Percentiles rank a stretch among this genome's conserved stretches.
Evolutionary conservation across 2,113 vertebrate species (phyloP).

Genomic region (Lepidiolamprologus cunningtoni): DNA sequence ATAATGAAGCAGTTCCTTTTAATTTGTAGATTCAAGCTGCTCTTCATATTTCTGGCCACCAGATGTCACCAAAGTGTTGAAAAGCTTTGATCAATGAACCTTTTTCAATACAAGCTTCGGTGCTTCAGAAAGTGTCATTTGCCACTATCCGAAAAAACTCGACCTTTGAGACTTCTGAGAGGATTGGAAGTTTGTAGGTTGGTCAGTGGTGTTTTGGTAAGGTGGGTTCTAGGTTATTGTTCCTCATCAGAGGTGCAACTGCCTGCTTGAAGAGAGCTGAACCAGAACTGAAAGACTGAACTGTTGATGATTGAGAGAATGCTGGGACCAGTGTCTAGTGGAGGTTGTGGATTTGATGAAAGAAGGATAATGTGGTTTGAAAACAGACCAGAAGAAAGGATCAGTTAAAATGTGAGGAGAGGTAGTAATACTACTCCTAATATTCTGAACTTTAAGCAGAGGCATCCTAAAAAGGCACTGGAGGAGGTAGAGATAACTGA

Average conservation of each 20-base stretch:
- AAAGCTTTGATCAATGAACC: background rate
- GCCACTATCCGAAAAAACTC: background rate
- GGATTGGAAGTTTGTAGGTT: background rate
- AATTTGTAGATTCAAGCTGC: background rate
- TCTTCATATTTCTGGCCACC: background rate
- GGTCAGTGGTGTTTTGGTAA: background rate
- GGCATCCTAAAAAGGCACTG: background rate
- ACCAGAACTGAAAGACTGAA: background rate
- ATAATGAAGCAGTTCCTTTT: background rate
- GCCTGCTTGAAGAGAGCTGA: background rate
- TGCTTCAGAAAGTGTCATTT: background rate
- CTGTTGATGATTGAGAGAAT: background rate
- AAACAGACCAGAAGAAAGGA: background rate
- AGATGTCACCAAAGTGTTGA: background rate
- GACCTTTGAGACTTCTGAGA: rapidly evolving
- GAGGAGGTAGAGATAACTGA: background rate
- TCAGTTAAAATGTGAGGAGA: background rate
- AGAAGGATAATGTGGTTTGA: background rate
- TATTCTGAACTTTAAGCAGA: background rate
- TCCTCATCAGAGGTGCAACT: background rate
- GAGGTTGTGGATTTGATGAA: background rate
- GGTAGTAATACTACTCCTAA: background rate
- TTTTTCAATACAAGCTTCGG: rapidly evolving
- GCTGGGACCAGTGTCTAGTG: background rate
- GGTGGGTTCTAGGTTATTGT: background rate